Evolutionary conservation across 2,113 vertebrate genomes (phyloP).

Genomic region (Anhinga anhinga): DNA sequence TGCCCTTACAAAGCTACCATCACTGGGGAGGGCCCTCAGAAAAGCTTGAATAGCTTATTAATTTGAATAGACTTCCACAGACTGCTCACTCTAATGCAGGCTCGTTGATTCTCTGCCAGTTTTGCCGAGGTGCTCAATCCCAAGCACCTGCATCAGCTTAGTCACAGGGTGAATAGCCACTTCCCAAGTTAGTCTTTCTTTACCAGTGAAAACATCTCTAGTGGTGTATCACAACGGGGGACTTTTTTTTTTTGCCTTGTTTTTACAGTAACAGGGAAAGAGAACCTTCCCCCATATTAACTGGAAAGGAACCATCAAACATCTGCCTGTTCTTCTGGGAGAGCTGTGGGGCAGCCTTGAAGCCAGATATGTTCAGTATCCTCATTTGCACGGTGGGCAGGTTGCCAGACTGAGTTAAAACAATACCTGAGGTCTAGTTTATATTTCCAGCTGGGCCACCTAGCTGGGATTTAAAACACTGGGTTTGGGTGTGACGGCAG

Average conservation of each 20-base stretch:
- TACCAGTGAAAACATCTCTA: not conserved
- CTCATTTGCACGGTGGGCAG: not conserved
- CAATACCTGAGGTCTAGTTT: constrained; percentile 41
- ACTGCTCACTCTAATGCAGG: not conserved
- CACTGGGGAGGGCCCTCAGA: not conserved
- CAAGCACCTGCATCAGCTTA: not conserved
- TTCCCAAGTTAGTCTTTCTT: not conserved
- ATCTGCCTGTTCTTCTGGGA: not conserved
- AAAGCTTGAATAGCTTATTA: not conserved
- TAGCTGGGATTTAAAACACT: constrained; percentile 22
- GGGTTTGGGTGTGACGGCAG: not conserved
- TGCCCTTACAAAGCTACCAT: not conserved
- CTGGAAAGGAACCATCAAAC: not conserved
- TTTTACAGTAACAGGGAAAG: not conserved
- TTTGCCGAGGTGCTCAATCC: not conserved
- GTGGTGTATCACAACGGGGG: not conserved
- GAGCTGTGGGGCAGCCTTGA: constrained; percentile 2
- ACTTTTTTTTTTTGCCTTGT: not conserved
- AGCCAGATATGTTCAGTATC: not conserved
- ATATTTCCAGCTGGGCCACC: not conserved
- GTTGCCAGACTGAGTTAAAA: constrained; percentile 24
- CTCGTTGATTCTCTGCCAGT: not conserved
- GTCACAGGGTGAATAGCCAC: not conserved
- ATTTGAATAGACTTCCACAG: not conserved
- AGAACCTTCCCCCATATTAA: not conserved